Evolutionary conservation across 2,113 vertebrate species (phyloP).

Genomic region (Morone saxatilis): DNA sequence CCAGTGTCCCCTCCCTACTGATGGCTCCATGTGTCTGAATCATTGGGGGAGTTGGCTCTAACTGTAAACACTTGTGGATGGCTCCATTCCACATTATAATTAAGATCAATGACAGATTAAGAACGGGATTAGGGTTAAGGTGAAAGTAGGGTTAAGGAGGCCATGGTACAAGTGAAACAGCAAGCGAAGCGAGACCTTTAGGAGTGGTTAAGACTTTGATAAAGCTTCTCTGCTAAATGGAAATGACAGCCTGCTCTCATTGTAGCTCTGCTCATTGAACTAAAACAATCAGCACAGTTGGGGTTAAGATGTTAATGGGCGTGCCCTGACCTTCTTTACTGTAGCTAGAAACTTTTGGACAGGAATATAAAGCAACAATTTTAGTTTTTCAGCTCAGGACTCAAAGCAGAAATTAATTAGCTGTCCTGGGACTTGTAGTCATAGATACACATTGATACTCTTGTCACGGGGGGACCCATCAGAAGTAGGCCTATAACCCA

Average conservation of each 20-base stretch:
- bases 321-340: constrained; percentile 38
- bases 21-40: neutral
- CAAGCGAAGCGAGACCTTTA: constrained; percentile 35
- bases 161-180: constrained; percentile 30
- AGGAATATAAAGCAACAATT: constrained; percentile 18
- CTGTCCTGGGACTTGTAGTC: constrained; percentile 50
- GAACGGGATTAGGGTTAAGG: constrained; percentile 55
- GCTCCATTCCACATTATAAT: constrained; percentile 18
- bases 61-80: constrained; percentile 28
- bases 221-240: constrained; percentile 38
- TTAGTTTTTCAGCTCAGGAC: constrained; percentile 40
- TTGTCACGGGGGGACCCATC: constrained; percentile 17
- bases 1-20: neutral
- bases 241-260: constrained; percentile 46
- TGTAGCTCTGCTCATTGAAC: constrained; percentile 23
- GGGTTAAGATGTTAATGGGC: constrained; percentile 39
- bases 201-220: constrained; percentile 17
- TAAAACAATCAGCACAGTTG: constrained; percentile 14
- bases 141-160: constrained; percentile 50
- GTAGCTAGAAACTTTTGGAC: constrained; percentile 31
- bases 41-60: neutral
- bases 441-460: constrained; percentile 45
- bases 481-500: constrained; percentile 50
- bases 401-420: constrained; percentile 38
- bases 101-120: constrained; percentile 68